Evolutionary conservation across 2,113 vertebrate species (phyloP).

Genomic region (Hylia prasina): DNA sequence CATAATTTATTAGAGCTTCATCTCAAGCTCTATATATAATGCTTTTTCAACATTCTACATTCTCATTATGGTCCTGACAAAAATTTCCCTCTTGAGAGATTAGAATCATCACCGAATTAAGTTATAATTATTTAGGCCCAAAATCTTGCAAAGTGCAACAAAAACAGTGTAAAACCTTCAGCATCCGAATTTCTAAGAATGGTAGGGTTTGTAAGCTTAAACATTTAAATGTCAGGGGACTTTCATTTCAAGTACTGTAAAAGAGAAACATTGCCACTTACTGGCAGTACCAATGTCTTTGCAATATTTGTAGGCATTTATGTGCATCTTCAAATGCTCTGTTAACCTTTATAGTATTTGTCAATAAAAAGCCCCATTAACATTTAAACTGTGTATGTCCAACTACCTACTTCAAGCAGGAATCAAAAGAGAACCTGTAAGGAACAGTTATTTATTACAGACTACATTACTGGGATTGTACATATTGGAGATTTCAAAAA

Average conservation of each 20-base stretch:
- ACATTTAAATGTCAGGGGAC: background rate
- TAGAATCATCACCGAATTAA: background rate
- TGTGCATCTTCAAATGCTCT: constrained; percentile 42
- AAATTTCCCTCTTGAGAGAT: background rate
- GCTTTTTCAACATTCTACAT: background rate
- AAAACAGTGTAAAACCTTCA: background rate
- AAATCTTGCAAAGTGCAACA: background rate
- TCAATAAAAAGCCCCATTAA: constrained; percentile 64
- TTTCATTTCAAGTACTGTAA: background rate
- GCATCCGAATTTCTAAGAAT: background rate
- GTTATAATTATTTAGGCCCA: background rate
- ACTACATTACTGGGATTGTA: background rate
- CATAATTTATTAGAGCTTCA: background rate
- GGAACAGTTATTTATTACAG: background rate
- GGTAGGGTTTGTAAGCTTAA: background rate
- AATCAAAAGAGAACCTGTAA: constrained; percentile 20
- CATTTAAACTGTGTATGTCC: constrained; percentile 53
- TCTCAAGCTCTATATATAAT: background rate
- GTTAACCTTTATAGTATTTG: constrained; percentile 48
- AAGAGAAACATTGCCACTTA: constrained; percentile 59
- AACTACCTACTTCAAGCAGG: constrained; percentile 17
- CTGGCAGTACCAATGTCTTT: background rate
- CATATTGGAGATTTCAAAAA: background rate
- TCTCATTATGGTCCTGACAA: background rate
- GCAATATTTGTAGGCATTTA: background rate